Evolutionary conservation across 2,113 vertebrate species (phyloP).

Genomic region (Merops nubicus): DNA sequence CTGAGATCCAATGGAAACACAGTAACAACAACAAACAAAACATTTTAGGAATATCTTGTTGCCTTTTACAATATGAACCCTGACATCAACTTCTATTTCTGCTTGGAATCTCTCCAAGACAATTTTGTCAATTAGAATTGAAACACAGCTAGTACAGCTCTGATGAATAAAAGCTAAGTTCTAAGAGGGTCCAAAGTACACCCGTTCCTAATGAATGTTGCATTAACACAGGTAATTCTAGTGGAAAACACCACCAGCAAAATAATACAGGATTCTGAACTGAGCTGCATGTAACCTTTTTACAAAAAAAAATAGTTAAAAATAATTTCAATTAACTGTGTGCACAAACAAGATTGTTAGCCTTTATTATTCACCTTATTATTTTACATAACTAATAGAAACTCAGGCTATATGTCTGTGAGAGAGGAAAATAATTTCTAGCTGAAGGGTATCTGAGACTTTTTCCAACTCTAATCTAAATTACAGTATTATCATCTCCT

Average conservation of each 20-base stretch:
- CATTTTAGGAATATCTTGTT: not conserved
- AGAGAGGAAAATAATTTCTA: not conserved
- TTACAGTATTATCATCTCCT: not conserved
- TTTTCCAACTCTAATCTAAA: not conserved
- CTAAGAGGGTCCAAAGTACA: not conserved
- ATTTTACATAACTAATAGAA: not conserved
- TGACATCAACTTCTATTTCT: not conserved
- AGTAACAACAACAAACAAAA: not conserved
- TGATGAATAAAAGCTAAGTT: not conserved
- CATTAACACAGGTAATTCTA: not conserved
- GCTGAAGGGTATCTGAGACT: not conserved
- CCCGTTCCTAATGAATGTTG: not conserved
- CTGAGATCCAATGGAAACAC: not conserved
- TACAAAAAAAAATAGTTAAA: not conserved
- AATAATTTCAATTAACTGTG: not conserved
- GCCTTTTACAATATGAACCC: not conserved
- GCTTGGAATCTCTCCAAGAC: not conserved
- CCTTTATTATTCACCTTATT: not conserved
- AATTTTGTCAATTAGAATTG: not conserved
- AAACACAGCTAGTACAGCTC: not conserved
- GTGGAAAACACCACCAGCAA: not conserved
- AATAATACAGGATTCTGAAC: not conserved
- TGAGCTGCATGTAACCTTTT: not conserved
- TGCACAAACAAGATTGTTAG: not conserved
- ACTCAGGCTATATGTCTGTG: not conserved